Evolutionary conservation across 1,140 invertebrate species (phyloP), one percentile per base, ranked within the genome.

Genomic region (Diprion similis): DNA sequence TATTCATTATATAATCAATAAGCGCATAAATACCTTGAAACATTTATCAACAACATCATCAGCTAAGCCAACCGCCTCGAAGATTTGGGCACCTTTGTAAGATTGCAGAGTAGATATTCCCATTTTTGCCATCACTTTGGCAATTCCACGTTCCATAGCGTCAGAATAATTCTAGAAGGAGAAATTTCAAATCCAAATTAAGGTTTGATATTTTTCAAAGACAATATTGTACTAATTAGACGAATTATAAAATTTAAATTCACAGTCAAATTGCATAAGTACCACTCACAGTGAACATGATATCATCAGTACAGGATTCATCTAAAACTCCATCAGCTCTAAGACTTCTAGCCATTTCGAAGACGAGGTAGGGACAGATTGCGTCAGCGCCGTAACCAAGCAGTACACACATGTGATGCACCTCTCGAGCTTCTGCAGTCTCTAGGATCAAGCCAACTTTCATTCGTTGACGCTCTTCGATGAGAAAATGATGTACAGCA

Each of bases 31-130:
- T 83, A 91, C 92, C 82, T 91, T 95, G 88, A 99, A 99, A 87
- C 98, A 99, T 81, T 96, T 96, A 68, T 99, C 93, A 69, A 99
- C 93, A 0, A 99, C 95, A 85, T 99, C 97, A 76, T 95, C 91
- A 64, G 94, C 92, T 9, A 99, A 86, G 13, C 98, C 98, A 37
- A 99, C 97, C 24, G 98, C 98, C 89, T 99, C 98, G 86, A 99
- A 99, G 78, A 99, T 99, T 89, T 99, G 98, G 7, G 98, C 98
- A 78, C 97, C 96, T 89, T 99, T 99, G 87, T 99, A 99, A n/a
- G 97, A 99, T 84, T 99, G 98, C 17, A 99, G 88, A 0, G 98
- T 99, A 65, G 97, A 98, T 82, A 99, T 99, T 59, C 98, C 98
- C 98, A 99, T 99, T 88, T 99, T 99, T 1, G 98, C 98, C 98